Conservation (phyloP, 2,888 invertebrate genomes). For the Limnephilus auricula region DNA sequence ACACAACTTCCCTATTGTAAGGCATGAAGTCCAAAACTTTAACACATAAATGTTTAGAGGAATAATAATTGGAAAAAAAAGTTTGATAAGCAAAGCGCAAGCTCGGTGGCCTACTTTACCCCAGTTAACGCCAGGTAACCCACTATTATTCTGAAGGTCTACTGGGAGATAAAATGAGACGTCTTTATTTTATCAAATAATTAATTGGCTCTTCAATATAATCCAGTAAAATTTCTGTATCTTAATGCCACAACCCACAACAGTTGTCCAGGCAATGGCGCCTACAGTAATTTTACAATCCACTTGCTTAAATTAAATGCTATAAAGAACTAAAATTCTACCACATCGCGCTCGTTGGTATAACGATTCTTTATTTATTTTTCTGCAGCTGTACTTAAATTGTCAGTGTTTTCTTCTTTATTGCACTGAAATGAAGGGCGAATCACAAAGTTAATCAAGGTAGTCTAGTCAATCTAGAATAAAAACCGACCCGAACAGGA, state of each 20-base stretch:
- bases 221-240: neutral
- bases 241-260: neutral
- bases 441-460: no score
- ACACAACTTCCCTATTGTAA: no score
- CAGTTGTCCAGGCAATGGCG: neutral
- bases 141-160: neutral
- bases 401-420: neutral
- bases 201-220: neutral
- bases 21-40: no score
- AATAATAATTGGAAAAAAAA: no score
- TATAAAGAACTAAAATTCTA: neutral
- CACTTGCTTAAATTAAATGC: neutral
- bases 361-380: neutral
- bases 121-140: no score
- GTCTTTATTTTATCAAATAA: neutral
- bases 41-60: no score
- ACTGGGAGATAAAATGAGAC: neutral
- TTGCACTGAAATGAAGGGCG: no score
- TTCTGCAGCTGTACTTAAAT: neutral
- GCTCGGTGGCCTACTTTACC: no score
- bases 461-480: no score
- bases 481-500: no score
- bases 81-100: no score
- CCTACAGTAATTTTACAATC: neutral
- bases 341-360: neutral